Evolutionary conservation across 2,888 invertebrate genomes (phyloP), one percentile per base, ranked within the genome.

Genomic region (Yponomeuta cagnagella): DNA sequence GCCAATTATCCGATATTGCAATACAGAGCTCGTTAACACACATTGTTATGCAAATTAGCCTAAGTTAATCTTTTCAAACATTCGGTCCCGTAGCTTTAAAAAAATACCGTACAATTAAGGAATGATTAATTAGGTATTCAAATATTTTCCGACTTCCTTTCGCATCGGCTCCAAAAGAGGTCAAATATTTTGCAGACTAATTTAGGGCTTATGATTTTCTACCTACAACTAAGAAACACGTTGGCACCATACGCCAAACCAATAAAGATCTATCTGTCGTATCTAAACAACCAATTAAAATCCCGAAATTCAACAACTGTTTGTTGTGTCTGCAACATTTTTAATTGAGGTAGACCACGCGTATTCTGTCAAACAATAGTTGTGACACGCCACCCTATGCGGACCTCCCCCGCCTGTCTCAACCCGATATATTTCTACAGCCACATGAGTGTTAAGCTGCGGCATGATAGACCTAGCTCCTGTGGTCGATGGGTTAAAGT

Each of bases 321-420:
- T 90, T 90, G 87, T 82, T 83, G 83, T 90, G 90, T 89, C 83
- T 82, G 89, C 85, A 82, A 87, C 89, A 89, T 89, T 90, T 90
- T 92, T 90, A 92, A 91, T 91, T 92, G 90, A 85, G 85, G 82
- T 83, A 86, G 80, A 88, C 87, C 86, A 70, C 79, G 78, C 79
- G 82, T 83, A 76, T 79, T 81, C 77, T 79, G 79, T 78, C 87
- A 85, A 86, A 90, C 86, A 89, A 87, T 89, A 87, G 88, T 88
- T 85, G 77, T 71, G 70, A 73, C 37, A 72, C 73, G 71, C 86
- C 83, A 85, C 73, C 76, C 74, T 73, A 75, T 64, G 31, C 68
- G 74, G 87, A 81, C 72, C 85, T 76, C 58, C 73, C 73, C 71
- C 73, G 73, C 72, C 70, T 70, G 70, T 69, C 70, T 52, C 3